These are phyloP conservation scores for Strigamia maritima DNA, from an alignment of 2,888 invertebrate species.

Conservation along the genomic window DNA sequence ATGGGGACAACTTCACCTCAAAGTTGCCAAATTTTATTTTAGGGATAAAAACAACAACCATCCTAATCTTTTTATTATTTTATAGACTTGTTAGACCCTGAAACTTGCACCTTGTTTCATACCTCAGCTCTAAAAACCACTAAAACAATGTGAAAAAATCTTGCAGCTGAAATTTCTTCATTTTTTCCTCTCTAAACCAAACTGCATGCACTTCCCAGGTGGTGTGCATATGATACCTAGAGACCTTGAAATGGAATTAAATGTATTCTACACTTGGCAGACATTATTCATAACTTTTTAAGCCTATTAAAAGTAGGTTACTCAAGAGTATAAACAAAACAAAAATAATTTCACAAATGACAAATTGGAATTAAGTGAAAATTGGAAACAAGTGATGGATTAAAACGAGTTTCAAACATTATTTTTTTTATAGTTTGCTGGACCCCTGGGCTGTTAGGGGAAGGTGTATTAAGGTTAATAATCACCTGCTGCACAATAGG, in stretches of 20 bases:
- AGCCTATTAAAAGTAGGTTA: not conserved
- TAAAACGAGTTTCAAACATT: not conserved
- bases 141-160: not conserved
- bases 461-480: conserved; percentile 34
- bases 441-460: not conserved
- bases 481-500: conserved; percentile 31
- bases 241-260: not conserved
- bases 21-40: no score
- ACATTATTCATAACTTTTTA: not conserved
- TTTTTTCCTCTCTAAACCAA: not conserved
- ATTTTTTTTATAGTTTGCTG: not conserved
- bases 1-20: no score
- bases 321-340: not conserved
- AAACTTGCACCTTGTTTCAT: no score
- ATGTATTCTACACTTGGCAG: not conserved
- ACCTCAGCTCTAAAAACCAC: not conserved
- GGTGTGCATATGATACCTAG: not conserved
- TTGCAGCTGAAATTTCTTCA: not conserved
- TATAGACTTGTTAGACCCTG: no score
- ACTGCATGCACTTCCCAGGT: not conserved
- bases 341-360: not conserved
- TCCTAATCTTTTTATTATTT: no score
- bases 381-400: not conserved
- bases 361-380: not conserved
- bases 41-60: no score